Conservation (phyloP, 2,888 invertebrate species). For the Drosophila suboccidentalis region DNA sequence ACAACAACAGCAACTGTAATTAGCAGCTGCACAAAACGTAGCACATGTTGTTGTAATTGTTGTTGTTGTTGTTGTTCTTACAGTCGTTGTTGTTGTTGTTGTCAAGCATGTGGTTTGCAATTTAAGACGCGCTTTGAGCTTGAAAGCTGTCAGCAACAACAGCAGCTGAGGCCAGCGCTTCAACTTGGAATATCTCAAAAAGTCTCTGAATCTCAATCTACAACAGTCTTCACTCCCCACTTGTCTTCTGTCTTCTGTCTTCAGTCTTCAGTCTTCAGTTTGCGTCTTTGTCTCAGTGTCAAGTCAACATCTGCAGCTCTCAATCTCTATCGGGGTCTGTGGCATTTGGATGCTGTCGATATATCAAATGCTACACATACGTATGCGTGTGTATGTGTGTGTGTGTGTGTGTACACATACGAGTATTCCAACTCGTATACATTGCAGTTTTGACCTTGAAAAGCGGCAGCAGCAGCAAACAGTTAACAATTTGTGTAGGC, state of each 20-base stretch:
- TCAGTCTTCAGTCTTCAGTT: conserved; percentile 3
- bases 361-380: conserved; percentile 26
- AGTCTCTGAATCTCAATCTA: conserved; percentile 39
- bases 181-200: conserved; percentile 23
- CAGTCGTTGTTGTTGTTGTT: conserved; percentile 41
- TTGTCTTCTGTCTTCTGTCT: conserved; percentile 21
- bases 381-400: background rate
- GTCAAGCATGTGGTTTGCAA: conserved; percentile 76
- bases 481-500: conserved; percentile 53
- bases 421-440: conserved; percentile 47
- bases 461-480: conserved; percentile 49
- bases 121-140: conserved; percentile 76
- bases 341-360: conserved; percentile 63
- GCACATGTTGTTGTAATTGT: conserved; percentile 55
- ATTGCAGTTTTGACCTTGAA: conserved; percentile 70
- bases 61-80: background rate
- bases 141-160: conserved; percentile 50
- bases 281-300: conserved; percentile 46
- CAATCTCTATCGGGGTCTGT: conserved; percentile 40
- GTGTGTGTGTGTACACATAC: conserved; percentile 35
- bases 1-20: conserved; percentile 72
- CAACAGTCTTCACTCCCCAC: conserved; percentile 20
- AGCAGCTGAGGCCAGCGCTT: conserved; percentile 45
- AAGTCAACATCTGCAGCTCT: conserved; percentile 58
- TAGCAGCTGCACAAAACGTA: conserved; percentile 78